Evolutionary conservation across 2,888 invertebrate species (phyloP), one percentile per base, ranked within the genome.

Genomic region (Eupithecia pulchellata): DNA sequence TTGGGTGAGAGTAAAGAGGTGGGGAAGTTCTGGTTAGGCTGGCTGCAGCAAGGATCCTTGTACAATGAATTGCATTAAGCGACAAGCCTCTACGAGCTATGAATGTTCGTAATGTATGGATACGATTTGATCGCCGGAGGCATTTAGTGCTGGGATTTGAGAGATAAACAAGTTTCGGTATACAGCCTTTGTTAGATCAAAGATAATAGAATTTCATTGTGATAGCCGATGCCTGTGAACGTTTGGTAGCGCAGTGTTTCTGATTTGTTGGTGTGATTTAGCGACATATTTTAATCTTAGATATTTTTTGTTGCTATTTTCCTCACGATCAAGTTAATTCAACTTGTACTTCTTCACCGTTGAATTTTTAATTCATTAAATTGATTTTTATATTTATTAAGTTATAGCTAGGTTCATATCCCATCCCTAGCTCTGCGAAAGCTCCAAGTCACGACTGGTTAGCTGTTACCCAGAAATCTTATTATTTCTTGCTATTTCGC

Each of bases 31-130:
- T 73, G 30, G 72, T 77, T 78, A 75, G 58, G 68, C 30, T 88
- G 86, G 90, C 69, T 78, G 74, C 72, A 79, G 82, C 81, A 86
- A 83, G 88, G 87, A 90, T 89, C 87, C 88, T 88, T 86, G 86
- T 88, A 91, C 92, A 92, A 92, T 91, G 92, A 91, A 92, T 92
- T 90, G 92, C 89, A 91, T 91, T 91, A 89, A 88, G 89, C 89
- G 91, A 90, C 91, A 91, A 85, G 84, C 84, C 87, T 86, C 83
- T 84, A 84, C 87, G 81, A 87, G 87, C 90, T 89, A 88, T 89
- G 89, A 89, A 89, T 89, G 91, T 87, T 90, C 85, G 88, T 89
- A 90, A 90, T 90, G 89, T 89, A 89, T 89, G 90, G 89, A 88
- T 90, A 90, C 90, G 88, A 89, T 89, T 91, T 89, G 90, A 91